Evolutionary conservation across 2,888 invertebrate species (phyloP).

Genomic region (Acrobasis repandana): DNA sequence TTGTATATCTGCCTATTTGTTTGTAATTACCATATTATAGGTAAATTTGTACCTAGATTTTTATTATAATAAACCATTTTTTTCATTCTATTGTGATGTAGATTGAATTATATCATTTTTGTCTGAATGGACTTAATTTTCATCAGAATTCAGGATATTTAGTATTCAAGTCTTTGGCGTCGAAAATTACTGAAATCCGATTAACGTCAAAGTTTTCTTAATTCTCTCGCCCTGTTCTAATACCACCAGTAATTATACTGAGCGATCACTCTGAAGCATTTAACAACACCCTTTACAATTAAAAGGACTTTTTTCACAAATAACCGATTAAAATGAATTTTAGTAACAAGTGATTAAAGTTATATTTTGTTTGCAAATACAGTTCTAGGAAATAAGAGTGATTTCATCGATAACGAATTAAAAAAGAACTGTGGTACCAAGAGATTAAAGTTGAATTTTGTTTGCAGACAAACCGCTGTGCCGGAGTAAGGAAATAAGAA

Average conservation of each 20-base stretch:
- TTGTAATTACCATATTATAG: no score
- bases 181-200: constrained; percentile 23
- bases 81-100: neutral
- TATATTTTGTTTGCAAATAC: constrained; percentile 83
- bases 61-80: no score
- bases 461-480: constrained; percentile 92
- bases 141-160: constrained; percentile 9
- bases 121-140: constrained; percentile 10
- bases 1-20: no score
- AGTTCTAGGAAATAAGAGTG: constrained; percentile 91
- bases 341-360: neutral
- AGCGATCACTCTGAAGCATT: constrained; percentile 22
- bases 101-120: constrained; percentile 1
- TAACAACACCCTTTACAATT: constrained; percentile 15
- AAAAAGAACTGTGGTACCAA: neutral
- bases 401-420: constrained; percentile 72
- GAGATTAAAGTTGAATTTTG: constrained; percentile 24
- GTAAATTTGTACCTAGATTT: no score
- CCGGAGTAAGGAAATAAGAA: constrained; percentile 88
- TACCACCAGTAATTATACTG: constrained; percentile 33
- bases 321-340: neutral
- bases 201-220: constrained; percentile 20
- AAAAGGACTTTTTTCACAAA: constrained; percentile 9
- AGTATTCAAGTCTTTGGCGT: constrained; percentile 14
- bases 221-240: constrained; percentile 28